Base-by-base conservation (phyloP, 2,888 invertebrate species). In the Euplagia quadripunctaria region DNA sequence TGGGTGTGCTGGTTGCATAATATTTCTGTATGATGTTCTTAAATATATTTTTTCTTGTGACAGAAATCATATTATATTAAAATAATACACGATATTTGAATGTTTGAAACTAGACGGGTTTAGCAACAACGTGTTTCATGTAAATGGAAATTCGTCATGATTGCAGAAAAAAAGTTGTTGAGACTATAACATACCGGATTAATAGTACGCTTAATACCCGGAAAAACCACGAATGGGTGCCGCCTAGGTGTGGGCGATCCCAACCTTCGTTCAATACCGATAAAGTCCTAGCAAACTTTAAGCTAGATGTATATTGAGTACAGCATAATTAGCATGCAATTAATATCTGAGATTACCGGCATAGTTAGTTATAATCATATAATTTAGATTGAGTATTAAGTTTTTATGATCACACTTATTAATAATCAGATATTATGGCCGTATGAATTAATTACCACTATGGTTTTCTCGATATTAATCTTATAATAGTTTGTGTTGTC, bases 241-340 rank as follows among this genome's bases (percentile, higher is more conserved):
- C 55, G 55, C 55, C 6, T 55, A n/a, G 55, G 55, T 55, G 55
- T 55, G 55, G 55, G 55, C 55, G 55, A 55, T 55, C n/a, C 55
- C 55, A 55, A 55, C 55, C 55, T 55, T 55, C 55, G 17, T 55
- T n/a, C 8, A 55, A 55, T 55, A 55, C 55, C 55, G 17, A n/a
- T 55, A 55, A 55, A n/a, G n/a, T 55, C n/a, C 55, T 55, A 17
- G 9, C n/a, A n/a, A 55, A 55, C 55, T 55, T 55, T n/a, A 7
- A 55, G 55, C 17, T n/a, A 55, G n/a, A 55, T 55, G 8, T 55
- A n/a, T 55, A 55, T n/a, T 55, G 55, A 55, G 55, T n/a, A 55
- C 9, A n/a, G n/a, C n/a, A 55, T 55, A 55, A 55, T 55, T 55
- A 55, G 2, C n/a, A 55, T 55, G n/a, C 9, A 55, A n/a, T 55